These are phyloP conservation scores for Aphelenchoides avenae DNA, from an alignment of 1,140 invertebrate genomes.

Conservation along the genomic window DNA sequence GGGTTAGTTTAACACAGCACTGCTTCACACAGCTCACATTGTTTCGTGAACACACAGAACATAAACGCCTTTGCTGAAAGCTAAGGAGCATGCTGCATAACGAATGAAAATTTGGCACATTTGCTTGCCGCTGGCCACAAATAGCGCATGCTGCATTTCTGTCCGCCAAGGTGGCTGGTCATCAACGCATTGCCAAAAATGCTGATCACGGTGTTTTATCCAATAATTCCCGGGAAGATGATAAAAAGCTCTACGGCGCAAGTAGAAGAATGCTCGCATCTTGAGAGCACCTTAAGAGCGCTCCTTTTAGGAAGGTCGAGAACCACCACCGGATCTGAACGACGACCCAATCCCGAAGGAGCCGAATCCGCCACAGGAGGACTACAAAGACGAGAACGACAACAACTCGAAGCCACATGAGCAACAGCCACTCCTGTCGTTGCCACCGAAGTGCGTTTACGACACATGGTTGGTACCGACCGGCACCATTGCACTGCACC, in stretches of 20 bases:
- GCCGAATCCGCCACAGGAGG: conserved; percentile 15
- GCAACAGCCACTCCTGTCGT: background rate
- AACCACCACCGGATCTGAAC: conserved; percentile 53
- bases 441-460: too few relatives aligned
- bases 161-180: background rate
- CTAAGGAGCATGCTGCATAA: too few relatives aligned
- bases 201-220: conserved; percentile 3
- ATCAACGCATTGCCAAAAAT: background rate
- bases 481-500: too few relatives aligned
- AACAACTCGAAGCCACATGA: background rate
- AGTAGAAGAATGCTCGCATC: background rate
- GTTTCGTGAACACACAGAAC: too few relatives aligned
- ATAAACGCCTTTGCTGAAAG: too few relatives aligned
- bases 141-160: conserved; percentile 1
- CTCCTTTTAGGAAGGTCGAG: conserved; percentile 49
- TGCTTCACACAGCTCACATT: too few relatives aligned
- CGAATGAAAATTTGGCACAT: too few relatives aligned
- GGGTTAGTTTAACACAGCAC: too few relatives aligned
- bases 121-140: too few relatives aligned
- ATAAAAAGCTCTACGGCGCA: conserved; percentile 8
- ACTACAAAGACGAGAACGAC: conserved; percentile 5
- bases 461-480: too few relatives aligned
- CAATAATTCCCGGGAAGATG: conserved; percentile 8
- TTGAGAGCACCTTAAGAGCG: conserved; percentile 1
- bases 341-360: conserved; percentile 42